Percentiles rank a stretch among this genome's conserved stretches.
These are phyloP conservation scores for Cuniculus paca DNA, from an alignment of 2,797 vertebrate species.

Conservation along the genomic window DNA sequence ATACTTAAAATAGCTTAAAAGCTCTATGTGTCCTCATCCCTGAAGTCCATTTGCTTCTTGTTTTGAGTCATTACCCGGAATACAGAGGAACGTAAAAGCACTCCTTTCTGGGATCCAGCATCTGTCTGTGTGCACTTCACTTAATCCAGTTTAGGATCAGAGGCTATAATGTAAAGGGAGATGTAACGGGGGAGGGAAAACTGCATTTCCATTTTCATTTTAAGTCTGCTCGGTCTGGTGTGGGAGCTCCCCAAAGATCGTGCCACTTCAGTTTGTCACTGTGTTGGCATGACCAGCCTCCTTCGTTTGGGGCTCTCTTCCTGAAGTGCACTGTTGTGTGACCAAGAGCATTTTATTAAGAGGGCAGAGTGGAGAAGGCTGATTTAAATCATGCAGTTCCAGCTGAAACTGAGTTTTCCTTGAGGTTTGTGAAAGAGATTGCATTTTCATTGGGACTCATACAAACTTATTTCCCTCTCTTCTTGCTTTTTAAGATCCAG, in stretches of 20 bases:
- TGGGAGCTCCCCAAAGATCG: slow-evolving; percentile 53
- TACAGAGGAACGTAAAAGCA: background rate
- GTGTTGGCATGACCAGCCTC: slow-evolving; percentile 74
- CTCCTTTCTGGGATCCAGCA: background rate
- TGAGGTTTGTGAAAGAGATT: slow-evolving; percentile 62
- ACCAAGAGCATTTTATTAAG: slow-evolving; percentile 64
- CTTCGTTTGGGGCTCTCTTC: slow-evolving; percentile 74
- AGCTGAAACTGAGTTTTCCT: slow-evolving; percentile 80
- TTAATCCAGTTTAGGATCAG: background rate
- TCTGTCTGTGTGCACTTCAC: slow-evolving; percentile 17
- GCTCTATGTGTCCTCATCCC: accelerated
- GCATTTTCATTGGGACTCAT: slow-evolving; percentile 63
- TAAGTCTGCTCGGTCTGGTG: slow-evolving; percentile 58
- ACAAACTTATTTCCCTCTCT: slow-evolving; percentile 68
- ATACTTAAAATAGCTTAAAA: background rate
- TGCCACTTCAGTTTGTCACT: slow-evolving; percentile 60
- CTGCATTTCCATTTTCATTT: slow-evolving; percentile 36
- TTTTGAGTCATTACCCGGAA: background rate
- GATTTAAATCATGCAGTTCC: slow-evolving; percentile 67
- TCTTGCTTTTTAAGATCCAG: slow-evolving; percentile 91
- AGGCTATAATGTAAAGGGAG: slow-evolving; percentile 34
- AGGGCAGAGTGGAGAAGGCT: slow-evolving; percentile 12
- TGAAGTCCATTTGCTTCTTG: background rate
- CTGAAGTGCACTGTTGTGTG: slow-evolving; percentile 60
- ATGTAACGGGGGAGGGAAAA: background rate